These are phyloP conservation scores for Catajapyx aquilonaris DNA, from an alignment of 1,140 invertebrate species.

Conservation along the genomic window DNA sequence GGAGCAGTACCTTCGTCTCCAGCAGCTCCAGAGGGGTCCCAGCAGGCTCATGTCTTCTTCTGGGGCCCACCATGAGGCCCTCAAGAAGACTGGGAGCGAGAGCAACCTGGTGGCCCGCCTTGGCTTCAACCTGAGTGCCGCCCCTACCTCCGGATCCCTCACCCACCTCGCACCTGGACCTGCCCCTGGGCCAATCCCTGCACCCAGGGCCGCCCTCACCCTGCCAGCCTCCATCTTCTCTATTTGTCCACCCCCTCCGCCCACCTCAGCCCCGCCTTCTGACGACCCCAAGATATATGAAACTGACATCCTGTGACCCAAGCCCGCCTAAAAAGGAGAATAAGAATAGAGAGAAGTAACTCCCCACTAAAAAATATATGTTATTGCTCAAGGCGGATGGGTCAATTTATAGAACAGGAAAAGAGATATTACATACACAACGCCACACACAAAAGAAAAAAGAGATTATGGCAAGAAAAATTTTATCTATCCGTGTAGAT, in stretches of 20 bases:
- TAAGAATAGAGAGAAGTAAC: too few relatives aligned
- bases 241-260: constrained; percentile 13
- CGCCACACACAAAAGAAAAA: too few relatives aligned
- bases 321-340: too few relatives aligned
- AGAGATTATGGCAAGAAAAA: too few relatives aligned
- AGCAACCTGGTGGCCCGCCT: constrained; percentile 69
- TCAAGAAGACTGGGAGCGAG: constrained; percentile 77
- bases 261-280: constrained; percentile 6
- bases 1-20: constrained; percentile 67
- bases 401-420: too few relatives aligned
- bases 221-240: constrained; percentile 10
- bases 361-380: too few relatives aligned
- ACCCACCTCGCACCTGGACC: constrained; percentile 29
- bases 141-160: constrained; percentile 35
- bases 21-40: constrained; percentile 57
- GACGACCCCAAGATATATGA: constrained; percentile 60
- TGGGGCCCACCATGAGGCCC: constrained; percentile 29
- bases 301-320: constrained; percentile 53
- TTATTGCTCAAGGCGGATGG: too few relatives aligned
- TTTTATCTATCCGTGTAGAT: too few relatives aligned
- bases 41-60: constrained; percentile 31
- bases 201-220: constrained; percentile 19
- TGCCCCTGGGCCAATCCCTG: constrained; percentile 12
- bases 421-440: too few relatives aligned
- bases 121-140: constrained; percentile 32